phyloP scores from a whole-genome alignment of 2,797 vertebrate species.

The Microctenopoma lineatum region DNA sequence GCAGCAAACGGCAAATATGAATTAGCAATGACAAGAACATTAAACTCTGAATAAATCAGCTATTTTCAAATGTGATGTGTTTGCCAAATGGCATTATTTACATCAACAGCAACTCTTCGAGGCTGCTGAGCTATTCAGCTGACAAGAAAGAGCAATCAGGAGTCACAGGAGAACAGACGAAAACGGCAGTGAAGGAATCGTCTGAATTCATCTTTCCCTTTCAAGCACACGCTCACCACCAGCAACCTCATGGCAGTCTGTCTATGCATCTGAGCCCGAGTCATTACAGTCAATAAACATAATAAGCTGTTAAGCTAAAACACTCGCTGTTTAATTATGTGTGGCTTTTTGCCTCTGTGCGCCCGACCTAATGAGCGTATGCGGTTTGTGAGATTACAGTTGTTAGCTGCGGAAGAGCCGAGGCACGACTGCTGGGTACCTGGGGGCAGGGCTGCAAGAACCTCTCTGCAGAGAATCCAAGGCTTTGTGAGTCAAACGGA shows the following conservation, averaged over 20 bases:
- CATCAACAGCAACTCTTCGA: conserved; percentile 47
- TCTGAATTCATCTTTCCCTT: conserved; percentile 41
- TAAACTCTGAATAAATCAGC: conserved; percentile 68
- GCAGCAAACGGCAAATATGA: conserved; percentile 47
- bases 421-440: conserved; percentile 39
- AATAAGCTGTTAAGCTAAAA: conserved; percentile 63
- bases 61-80: conserved; percentile 50
- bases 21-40: conserved; percentile 65
- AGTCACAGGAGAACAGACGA: conserved; percentile 41
- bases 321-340: conserved; percentile 54
- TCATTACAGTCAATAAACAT: conserved; percentile 56
- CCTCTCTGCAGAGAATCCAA: conserved; percentile 53
- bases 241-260: conserved; percentile 47
- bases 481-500: conserved; percentile 58
- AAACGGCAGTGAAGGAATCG: conserved; percentile 23
- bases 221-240: conserved; percentile 23
- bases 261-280: conserved; percentile 39
- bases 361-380: conserved; percentile 31
- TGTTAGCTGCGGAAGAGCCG: conserved; percentile 35
- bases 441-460: conserved; percentile 34
- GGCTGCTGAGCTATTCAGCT: conserved; percentile 46
- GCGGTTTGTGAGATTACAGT: conserved; percentile 45
- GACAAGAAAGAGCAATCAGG: conserved; percentile 59
- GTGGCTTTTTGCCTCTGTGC: conserved; percentile 29
- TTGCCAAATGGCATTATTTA: conserved; percentile 67